A percentile compares a stretch with the other conserved stretches of the same genome.
phyloP scores from a whole-genome alignment of 1,140 invertebrate species.

The Eciton burchellii region DNA sequence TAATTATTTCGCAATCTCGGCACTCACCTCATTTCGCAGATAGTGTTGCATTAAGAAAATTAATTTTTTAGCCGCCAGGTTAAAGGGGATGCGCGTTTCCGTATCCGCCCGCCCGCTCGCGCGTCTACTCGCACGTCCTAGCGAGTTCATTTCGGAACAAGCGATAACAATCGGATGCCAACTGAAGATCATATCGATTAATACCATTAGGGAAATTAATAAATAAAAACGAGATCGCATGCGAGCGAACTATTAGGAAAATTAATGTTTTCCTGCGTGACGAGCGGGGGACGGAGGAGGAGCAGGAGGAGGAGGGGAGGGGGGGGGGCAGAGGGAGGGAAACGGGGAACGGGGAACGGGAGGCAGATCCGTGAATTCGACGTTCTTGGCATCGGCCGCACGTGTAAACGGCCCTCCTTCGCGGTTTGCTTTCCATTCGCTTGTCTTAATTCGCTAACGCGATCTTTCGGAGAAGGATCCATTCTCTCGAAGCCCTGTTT shows the following conservation, averaged over 20 bases:
- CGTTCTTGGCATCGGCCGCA: no score
- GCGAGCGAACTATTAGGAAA: conserved; percentile 63
- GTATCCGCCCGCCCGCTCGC: no score
- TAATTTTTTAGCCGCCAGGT: conserved; percentile 64
- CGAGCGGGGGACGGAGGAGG: no score
- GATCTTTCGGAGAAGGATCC: no score
- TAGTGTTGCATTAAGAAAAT: conserved; percentile 75
- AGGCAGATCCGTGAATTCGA: neutral
- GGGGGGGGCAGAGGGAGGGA: no score
- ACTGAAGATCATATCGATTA: conserved; percentile 69
- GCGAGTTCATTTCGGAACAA: conserved; percentile 63
- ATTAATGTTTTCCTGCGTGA: conserved; percentile 52
- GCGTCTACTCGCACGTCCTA: neutral
- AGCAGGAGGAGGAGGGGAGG: no score
- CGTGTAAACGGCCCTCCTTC: no score
- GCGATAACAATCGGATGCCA: conserved; percentile 66
- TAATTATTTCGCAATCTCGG: conserved; percentile 73
- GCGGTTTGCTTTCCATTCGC: no score
- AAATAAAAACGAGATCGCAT: conserved; percentile 68
- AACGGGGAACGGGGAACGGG: no score
- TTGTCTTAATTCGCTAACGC: no score
- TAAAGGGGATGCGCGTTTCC: conserved; percentile 14
- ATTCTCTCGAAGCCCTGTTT: neutral
- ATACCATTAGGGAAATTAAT: conserved; percentile 73
- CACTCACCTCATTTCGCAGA: conserved; percentile 70